A percentile compares a stretch with the other conserved stretches of the same genome.
These are phyloP conservation scores for Zaprionus ornatus DNA, from an alignment of 1,140 invertebrate genomes.

Conservation along the genomic window DNA sequence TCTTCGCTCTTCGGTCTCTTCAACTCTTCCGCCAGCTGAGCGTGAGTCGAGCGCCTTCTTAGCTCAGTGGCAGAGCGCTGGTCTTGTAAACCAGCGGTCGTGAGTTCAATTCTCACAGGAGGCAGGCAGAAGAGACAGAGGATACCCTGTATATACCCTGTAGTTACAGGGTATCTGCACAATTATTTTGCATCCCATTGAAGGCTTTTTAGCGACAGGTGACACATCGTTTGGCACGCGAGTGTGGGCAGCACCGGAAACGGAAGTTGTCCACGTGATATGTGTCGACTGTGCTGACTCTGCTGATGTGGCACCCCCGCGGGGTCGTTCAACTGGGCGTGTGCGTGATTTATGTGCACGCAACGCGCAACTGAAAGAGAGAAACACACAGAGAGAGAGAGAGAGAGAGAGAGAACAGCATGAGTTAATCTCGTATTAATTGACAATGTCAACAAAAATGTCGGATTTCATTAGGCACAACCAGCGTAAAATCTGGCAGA, in stretches of 20 bases:
- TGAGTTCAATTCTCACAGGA: constrained; percentile 87
- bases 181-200: background rate
- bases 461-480: constrained; percentile 57
- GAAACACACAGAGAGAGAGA: constrained; percentile 13
- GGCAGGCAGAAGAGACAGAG: constrained; percentile 84
- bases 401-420: constrained; percentile 14
- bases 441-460: constrained; percentile 76
- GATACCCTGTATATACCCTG: background rate
- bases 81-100: constrained; percentile 94
- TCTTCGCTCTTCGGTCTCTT: constrained; percentile 61
- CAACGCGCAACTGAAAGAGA: constrained; percentile 20
- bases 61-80: constrained; percentile 83
- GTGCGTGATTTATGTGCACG: constrained; percentile 75
- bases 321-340: constrained; percentile 75
- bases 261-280: constrained; percentile 53
- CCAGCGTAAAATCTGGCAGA: constrained; percentile 24
- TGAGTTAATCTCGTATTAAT: constrained; percentile 76
- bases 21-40: constrained; percentile 92
- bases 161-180: background rate
- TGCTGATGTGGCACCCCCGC: constrained; percentile 23
- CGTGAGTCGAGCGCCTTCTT: constrained; percentile 86
- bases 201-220: constrained; percentile 17
- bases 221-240: constrained; percentile 76
- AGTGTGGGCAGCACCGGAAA: constrained; percentile 57
- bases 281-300: constrained; percentile 15